phyloP scores from a whole-genome alignment of 2,888 invertebrate genomes.

The Euzophera pinguis region DNA sequence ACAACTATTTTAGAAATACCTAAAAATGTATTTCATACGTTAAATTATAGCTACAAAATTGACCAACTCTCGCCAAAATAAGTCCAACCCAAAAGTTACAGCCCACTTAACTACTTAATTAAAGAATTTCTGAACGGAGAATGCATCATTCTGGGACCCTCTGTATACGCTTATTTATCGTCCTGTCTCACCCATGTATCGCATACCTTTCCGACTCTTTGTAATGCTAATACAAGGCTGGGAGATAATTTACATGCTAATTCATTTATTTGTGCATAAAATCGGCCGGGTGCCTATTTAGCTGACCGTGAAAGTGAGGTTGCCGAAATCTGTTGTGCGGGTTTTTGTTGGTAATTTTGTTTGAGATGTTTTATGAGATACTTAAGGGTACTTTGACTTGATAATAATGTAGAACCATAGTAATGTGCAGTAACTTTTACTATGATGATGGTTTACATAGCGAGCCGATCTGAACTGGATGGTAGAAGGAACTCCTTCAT shows the following conservation, averaged over 20 bases:
- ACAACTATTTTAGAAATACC: too few relatives aligned
- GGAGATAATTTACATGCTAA: conserved; percentile 73
- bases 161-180: conserved; percentile 31
- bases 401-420: too few relatives aligned
- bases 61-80: too few relatives aligned
- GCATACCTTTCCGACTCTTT: conserved; percentile 41
- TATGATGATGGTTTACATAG: too few relatives aligned
- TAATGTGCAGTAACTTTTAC: too few relatives aligned
- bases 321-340: not conserved
- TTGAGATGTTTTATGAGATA: not conserved
- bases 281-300: conserved; percentile 35
- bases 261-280: conserved; percentile 53
- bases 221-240: conserved; percentile 63
- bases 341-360: not conserved
- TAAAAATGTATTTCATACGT: too few relatives aligned
- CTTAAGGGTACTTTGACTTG: not conserved
- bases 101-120: conserved; percentile 5
- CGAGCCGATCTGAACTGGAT: too few relatives aligned
- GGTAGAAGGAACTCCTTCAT: too few relatives aligned
- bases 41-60: too few relatives aligned
- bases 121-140: conserved; percentile 8
- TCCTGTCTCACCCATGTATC: conserved; percentile 19
- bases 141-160: conserved; percentile 11
- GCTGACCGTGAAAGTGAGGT: conserved; percentile 25
- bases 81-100: not conserved